These are phyloP conservation scores for Lepidothrix coronata DNA, from an alignment of 2,113 vertebrate genomes.

Conservation along the genomic window DNA sequence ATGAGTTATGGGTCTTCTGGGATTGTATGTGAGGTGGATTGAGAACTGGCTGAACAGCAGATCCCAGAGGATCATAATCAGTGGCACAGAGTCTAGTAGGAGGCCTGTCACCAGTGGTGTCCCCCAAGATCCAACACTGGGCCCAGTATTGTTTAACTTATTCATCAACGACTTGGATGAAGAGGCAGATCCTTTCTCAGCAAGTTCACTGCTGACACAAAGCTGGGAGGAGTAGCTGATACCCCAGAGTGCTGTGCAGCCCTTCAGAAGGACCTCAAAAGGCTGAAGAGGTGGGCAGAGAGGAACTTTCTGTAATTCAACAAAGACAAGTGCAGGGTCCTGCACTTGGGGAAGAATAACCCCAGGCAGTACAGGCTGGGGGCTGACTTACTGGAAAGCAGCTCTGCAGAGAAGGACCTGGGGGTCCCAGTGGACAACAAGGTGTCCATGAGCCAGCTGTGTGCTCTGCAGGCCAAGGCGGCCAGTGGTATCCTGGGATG, in stretches of 20 bases:
- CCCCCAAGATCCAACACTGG: not conserved
- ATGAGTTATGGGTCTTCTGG: not conserved
- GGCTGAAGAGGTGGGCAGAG: not conserved
- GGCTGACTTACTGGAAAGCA: not conserved
- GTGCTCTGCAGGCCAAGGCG: not conserved
- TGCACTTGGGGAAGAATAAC: not conserved
- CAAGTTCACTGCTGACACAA: not conserved
- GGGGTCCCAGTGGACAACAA: not conserved
- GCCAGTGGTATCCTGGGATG: not conserved
- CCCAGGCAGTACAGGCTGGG: not conserved
- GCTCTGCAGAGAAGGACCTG: not conserved
- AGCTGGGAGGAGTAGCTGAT: accelerated
- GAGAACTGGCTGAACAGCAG: not conserved
- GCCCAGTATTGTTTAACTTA: not conserved
- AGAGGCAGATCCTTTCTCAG: not conserved
- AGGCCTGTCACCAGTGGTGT: not conserved
- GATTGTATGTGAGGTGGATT: not conserved
- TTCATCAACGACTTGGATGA: not conserved
- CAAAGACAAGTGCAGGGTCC: not conserved
- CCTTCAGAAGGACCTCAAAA: accelerated
- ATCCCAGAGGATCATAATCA: not conserved
- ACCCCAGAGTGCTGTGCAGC: too few relatives aligned
- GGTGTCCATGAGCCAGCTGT: not conserved
- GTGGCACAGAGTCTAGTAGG: not conserved
- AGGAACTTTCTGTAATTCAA: not conserved